phyloP scores from a whole-genome alignment of 2,888 invertebrate species.

The Sminthurinus aureus region DNA sequence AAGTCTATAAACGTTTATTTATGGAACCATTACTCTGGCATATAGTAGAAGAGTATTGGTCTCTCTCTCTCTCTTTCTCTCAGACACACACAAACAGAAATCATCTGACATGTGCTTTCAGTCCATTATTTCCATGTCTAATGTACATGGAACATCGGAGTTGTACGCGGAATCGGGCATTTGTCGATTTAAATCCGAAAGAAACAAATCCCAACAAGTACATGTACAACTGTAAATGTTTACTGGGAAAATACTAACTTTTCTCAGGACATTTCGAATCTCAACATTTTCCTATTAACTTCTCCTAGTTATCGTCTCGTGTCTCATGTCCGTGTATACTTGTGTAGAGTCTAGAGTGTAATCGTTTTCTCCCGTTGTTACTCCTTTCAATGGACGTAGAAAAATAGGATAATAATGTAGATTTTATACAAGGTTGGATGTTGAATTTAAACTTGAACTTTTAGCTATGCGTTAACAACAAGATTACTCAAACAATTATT shows the following conservation, averaged over 20 bases:
- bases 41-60: conserved; percentile 21
- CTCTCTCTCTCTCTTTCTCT: not conserved
- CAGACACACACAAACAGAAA: not conserved
- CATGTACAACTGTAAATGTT: not conserved
- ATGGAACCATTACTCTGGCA: conserved; percentile 25
- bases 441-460: too few relatives aligned
- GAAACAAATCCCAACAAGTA: not conserved
- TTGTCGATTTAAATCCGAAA: not conserved
- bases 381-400: not conserved
- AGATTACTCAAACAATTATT: too few relatives aligned
- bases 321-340: too few relatives aligned
- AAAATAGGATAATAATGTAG: not conserved
- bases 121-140: not conserved
- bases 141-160: not conserved
- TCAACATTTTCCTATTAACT: not conserved
- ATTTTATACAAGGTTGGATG: not conserved
- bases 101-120: conserved; percentile 25
- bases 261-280: not conserved
- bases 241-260: not conserved
- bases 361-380: not conserved
- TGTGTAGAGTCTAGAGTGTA: not conserved
- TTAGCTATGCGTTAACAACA: too few relatives aligned
- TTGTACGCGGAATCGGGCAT: not conserved
- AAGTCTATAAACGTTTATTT: conserved; percentile 33
- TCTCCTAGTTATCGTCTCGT: not conserved